Conservation (phyloP, 2,888 invertebrate genomes). For the Tipula vernalis region DNA sequence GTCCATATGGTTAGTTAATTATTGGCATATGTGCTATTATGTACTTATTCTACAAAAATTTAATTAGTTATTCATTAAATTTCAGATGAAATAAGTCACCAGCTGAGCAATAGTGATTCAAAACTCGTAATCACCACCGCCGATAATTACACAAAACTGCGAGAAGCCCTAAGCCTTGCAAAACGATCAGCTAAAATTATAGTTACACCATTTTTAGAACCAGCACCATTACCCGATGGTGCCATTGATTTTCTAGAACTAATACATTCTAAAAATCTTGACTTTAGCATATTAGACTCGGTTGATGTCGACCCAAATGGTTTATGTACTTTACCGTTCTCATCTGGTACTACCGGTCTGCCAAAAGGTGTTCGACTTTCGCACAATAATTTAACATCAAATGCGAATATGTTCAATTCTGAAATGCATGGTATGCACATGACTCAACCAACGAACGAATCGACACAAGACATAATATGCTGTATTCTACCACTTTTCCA, state of each 20-base stretch:
- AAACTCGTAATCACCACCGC: constrained; percentile 49
- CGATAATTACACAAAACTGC: constrained; percentile 39
- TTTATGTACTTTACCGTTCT: constrained; percentile 60
- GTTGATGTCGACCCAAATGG: constrained; percentile 41
- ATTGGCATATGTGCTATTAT: too few relatives aligned
- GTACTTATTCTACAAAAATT: too few relatives aligned
- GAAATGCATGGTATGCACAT: constrained; percentile 12
- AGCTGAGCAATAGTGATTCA: constrained; percentile 46
- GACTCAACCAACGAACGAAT: constrained; percentile 24
- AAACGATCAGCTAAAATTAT: constrained; percentile 40
- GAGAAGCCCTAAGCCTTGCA: constrained; percentile 36
- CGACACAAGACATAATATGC: constrained; percentile 48
- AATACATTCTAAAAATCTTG: constrained; percentile 38
- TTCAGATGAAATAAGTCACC: constrained; percentile 58
- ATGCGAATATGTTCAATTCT: constrained; percentile 27
- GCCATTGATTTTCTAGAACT: constrained; percentile 49
- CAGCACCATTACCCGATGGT: constrained; percentile 41
- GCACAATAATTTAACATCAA: constrained; percentile 35
- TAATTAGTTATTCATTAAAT: constrained; percentile 20
- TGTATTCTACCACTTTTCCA: constrained; percentile 74
- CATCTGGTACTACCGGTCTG: constrained; percentile 69
- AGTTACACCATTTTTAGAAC: constrained; percentile 38
- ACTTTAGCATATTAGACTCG: constrained; percentile 38
- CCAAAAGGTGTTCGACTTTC: constrained; percentile 63
- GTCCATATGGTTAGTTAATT: too few relatives aligned